Base-by-base conservation (phyloP, 2,888 invertebrate species). In the Drosophila prostipennis region DNA sequence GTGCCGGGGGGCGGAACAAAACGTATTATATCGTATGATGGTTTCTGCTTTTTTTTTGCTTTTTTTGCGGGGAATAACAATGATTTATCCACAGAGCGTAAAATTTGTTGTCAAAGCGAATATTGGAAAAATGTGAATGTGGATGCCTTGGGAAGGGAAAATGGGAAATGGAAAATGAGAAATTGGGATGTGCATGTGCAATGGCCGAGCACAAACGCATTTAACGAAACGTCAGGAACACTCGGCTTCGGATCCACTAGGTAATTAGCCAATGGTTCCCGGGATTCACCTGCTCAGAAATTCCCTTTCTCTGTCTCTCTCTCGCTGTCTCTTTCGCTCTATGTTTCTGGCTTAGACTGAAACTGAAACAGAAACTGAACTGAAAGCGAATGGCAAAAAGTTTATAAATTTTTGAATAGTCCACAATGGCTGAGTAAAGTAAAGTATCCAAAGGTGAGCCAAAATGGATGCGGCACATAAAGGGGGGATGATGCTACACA, bases 381-480 rank as follows among this genome's bases (percentile, higher is more conserved):
- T 2, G 63, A 26, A 26, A 54, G 60, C 40, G 55, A 54, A 70
- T 52, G 67, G 52, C 60, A 72, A 51, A 58, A 73, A 67, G 65
- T 63, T 72, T 59, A 83, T 84, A 70, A 69, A 82, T 82, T 78
- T 82, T 84, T 84, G 72, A 82, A 72, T 71, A 81, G 79, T 64
- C 55, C 45, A 65, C 72, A 71, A 71, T 60, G 67, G 54, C 57
- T 29, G 29, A 29, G 29, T 29, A 67, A 61, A 42, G 58, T 58
- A 57, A 61, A 58, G 58, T 48, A 61, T 46, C 46, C 57, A 40
- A 46, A 67, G 59, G 72, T 70, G 52, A 77, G 61, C 14, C 42
- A 26, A 48, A 58, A 40, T 51, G 43, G 52, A 11, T 23, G 26
- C 14, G 32, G 42, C 36, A 40, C 32, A 23, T 14, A 36, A 43